phyloP scores from a whole-genome alignment of 1,140 invertebrate species.

The Heterodera schachtii region DNA sequence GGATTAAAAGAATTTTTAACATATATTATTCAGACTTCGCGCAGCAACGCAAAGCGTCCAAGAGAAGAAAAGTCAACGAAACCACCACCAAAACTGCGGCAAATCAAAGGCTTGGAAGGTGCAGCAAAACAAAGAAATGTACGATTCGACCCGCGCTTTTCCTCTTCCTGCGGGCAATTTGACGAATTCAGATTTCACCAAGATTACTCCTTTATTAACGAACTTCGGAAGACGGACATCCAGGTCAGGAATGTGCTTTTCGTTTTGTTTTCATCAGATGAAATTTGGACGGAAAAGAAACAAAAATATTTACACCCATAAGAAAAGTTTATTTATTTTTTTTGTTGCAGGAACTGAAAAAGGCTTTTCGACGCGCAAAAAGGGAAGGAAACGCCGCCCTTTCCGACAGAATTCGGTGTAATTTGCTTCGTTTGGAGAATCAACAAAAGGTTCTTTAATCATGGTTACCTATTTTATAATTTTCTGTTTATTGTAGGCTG shows the following conservation, averaged over 20 bases:
- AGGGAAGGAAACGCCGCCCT: constrained; percentile 18
- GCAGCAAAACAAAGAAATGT: constrained; percentile 13
- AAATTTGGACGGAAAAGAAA: too few relatives aligned
- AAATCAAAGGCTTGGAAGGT: constrained; percentile 23
- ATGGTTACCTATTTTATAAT: not conserved
- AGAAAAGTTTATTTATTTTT: constrained; percentile 1
- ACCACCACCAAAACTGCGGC: constrained; percentile 26
- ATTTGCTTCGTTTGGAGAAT: constrained; percentile 35
- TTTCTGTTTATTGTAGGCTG: not conserved
- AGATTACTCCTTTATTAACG: constrained; percentile 39
- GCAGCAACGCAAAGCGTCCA: constrained; percentile 16
- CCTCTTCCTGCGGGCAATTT: constrained; percentile 28
- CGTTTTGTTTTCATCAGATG: too few relatives aligned
- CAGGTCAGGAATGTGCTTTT: constrained; percentile 15
- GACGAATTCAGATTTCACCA: constrained; percentile 33
- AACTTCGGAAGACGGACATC: constrained; percentile 31
- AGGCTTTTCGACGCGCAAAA: constrained; percentile 17
- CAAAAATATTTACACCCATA: too few relatives aligned
- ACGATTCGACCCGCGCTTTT: constrained; percentile 36
- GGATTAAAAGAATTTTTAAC: too few relatives aligned
- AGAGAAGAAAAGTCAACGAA: constrained; percentile 29
- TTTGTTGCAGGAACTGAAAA: constrained; percentile 36
- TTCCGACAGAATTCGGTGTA: constrained; percentile 24
- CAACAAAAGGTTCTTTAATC: constrained; percentile 21
- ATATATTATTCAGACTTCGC: not conserved